Evolutionary conservation across 2,113 vertebrate genomes (phyloP).

Genomic region (Sitta europaea): DNA sequence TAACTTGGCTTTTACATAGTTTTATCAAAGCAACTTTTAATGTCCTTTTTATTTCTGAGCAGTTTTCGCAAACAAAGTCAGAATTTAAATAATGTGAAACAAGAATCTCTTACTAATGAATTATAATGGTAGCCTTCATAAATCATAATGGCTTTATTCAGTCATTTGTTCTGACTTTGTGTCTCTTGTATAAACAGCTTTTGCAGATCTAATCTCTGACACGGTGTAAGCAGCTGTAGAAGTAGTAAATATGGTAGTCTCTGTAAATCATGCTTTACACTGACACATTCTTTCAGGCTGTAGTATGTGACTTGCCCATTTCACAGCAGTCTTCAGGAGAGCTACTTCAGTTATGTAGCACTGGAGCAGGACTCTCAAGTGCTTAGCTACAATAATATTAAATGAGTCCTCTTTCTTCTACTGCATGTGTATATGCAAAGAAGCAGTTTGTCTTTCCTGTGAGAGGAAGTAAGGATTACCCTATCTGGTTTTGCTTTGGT

Average conservation of each 20-base stretch:
- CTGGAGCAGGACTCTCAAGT: background rate
- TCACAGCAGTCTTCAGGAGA: background rate
- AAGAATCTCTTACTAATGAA: background rate
- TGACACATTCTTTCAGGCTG: background rate
- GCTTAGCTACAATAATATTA: background rate
- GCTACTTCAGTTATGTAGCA: background rate
- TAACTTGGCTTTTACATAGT: background rate
- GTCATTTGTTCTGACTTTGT: background rate
- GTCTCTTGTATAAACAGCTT: background rate
- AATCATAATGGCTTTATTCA: background rate
- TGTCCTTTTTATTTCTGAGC: background rate
- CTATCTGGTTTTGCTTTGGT: background rate
- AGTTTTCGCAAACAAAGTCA: background rate
- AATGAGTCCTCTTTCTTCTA: background rate
- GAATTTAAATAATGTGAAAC: background rate
- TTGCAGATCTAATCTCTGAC: background rate
- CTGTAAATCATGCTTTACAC: background rate
- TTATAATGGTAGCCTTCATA: background rate
- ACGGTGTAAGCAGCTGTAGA: background rate
- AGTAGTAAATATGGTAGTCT: background rate
- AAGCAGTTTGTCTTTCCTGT: background rate
- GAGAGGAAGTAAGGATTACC: background rate
- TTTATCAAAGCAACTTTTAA: background rate
- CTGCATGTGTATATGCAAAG: background rate
- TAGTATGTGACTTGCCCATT: background rate